A percentile compares a stretch with the other conserved stretches of the same genome.
Evolutionary conservation across 1,140 invertebrate genomes (phyloP).

Genomic region (Drosophila azteca): DNA sequence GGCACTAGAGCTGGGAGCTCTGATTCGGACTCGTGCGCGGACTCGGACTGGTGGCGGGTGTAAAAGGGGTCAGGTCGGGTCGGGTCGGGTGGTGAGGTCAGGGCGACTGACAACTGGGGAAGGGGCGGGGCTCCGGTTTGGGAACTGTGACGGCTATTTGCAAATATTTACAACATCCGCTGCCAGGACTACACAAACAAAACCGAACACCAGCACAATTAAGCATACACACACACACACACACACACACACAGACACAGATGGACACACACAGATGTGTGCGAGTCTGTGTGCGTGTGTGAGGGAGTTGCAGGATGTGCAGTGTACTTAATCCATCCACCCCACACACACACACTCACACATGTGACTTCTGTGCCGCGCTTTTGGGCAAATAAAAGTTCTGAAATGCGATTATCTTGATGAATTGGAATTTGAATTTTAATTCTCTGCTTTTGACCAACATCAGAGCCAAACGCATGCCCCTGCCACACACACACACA

Average conservation of each 20-base stretch:
- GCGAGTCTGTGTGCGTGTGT: too few relatives aligned
- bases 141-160: slow-evolving; percentile 64
- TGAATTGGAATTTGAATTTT: slow-evolving; percentile 83
- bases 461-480: slow-evolving; percentile 6
- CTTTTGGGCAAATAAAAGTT: slow-evolving; percentile 75
- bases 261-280: background rate
- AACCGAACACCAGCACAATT: slow-evolving; percentile 36
- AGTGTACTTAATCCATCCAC: background rate
- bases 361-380: slow-evolving; percentile 54
- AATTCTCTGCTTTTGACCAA: slow-evolving; percentile 73
- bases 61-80: too few relatives aligned
- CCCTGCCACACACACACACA: too few relatives aligned
- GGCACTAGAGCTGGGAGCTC: background rate
- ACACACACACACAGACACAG: slow-evolving; percentile 4
- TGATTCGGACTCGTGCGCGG: too few relatives aligned
- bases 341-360: slow-evolving; percentile 12
- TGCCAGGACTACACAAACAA: slow-evolving; percentile 59
- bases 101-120: too few relatives aligned
- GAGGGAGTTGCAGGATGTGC: background rate
- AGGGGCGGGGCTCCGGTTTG: slow-evolving; percentile 13
- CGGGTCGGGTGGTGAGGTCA: too few relatives aligned
- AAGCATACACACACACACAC: slow-evolving; percentile 16
- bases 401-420: slow-evolving; percentile 82
- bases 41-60: background rate
- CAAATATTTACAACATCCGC: slow-evolving; percentile 81